These are phyloP conservation scores for Psammodynastes pulverulentus DNA, from an alignment of 2,113 vertebrate genomes.

Conservation along the genomic window DNA sequence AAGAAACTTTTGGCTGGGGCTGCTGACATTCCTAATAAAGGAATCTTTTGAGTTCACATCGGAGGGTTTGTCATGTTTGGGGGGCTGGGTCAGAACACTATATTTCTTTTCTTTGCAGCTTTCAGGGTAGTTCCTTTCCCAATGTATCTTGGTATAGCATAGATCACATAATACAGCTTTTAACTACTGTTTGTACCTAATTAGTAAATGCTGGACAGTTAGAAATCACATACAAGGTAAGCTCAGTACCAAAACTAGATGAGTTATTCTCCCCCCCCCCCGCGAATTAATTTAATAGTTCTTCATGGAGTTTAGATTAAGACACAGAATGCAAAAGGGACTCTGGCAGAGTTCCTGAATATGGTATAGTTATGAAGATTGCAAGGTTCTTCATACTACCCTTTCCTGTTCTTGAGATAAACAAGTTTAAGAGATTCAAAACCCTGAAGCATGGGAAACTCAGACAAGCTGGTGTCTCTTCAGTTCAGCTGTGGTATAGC, in stretches of 20 bases:
- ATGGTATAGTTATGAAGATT: not conserved
- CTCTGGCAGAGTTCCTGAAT: not conserved
- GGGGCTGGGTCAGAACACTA: too few relatives aligned
- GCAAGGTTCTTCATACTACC: not conserved
- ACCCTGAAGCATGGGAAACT: not conserved
- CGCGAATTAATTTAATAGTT: not conserved
- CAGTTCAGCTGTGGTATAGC: not conserved
- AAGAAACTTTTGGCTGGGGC: too few relatives aligned
- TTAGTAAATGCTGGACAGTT: not conserved
- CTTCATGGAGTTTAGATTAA: not conserved
- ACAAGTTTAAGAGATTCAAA: not conserved
- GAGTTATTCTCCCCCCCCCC: too few relatives aligned
- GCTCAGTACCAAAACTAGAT: not conserved
- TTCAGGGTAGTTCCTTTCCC: not conserved
- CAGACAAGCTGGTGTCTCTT: not conserved
- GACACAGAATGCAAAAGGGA: not conserved
- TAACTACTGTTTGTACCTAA: not conserved
- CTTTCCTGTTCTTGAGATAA: not conserved
- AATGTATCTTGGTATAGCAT: not conserved
- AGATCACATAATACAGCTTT: not conserved
- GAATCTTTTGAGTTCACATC: too few relatives aligned
- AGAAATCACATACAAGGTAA: not conserved
- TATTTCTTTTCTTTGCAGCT: constrained; percentile 1
- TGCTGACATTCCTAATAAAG: too few relatives aligned
- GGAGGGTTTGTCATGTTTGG: too few relatives aligned